Conservation (phyloP, 2,113 vertebrate genomes). For the Bothrops jararaca region DNA sequence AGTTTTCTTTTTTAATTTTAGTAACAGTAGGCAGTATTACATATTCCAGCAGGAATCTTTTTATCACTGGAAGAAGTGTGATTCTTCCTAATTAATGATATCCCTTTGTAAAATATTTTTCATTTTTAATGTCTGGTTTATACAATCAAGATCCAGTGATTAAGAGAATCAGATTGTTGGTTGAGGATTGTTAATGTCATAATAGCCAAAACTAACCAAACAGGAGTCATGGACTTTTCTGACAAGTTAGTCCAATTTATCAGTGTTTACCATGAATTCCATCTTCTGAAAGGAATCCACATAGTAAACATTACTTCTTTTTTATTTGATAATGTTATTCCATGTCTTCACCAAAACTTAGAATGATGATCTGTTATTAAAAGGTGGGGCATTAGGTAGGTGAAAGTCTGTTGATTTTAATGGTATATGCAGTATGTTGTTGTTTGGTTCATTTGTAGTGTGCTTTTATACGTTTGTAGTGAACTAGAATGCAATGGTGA, state of each 20-base stretch:
- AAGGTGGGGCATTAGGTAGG: neutral
- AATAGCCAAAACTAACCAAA: neutral
- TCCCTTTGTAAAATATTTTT: slow-evolving; percentile 1
- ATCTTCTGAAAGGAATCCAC: neutral
- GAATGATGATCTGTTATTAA: neutral
- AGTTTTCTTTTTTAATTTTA: slow-evolving; percentile 23
- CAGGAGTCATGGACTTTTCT: neutral
- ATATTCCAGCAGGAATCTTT: neutral
- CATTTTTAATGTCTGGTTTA: neutral
- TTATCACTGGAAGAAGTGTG: neutral
- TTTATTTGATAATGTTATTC: neutral
- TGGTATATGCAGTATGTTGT: neutral
- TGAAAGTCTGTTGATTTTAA: neutral
- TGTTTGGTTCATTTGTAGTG: neutral
- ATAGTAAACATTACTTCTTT: neutral
- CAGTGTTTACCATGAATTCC: neutral
- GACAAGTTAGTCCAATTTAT: neutral
- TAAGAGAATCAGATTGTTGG: neutral
- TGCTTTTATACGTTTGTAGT: neutral
- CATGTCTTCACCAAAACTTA: neutral
- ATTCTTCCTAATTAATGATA: slow-evolving; percentile 9
- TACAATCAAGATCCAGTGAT: neutral
- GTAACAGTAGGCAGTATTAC: slow-evolving; percentile 19
- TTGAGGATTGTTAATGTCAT: neutral
- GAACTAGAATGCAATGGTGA: neutral